phyloP scores from a whole-genome alignment of 2,113 vertebrate species.

The Paramormyrops kingsleyae region DNA sequence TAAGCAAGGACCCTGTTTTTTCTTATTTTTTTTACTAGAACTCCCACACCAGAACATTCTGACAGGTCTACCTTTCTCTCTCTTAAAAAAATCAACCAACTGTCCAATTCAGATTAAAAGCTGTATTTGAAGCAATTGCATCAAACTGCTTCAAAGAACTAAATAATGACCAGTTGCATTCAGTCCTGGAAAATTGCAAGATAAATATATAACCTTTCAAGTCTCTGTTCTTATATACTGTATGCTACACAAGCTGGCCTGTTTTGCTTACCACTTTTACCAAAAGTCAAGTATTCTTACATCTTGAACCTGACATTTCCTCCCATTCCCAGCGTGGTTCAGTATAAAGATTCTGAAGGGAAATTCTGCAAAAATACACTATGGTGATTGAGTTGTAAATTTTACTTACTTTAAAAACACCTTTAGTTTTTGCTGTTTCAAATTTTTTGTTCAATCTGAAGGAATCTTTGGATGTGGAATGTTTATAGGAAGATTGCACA shows the following conservation, averaged over 20 bases:
- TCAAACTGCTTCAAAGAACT: background rate
- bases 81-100: background rate
- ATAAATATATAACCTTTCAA: background rate
- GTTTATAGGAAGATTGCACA: background rate
- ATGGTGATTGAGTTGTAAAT: background rate
- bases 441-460: background rate
- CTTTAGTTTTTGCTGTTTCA: background rate
- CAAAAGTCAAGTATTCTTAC: background rate
- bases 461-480: background rate
- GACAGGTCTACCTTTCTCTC: background rate
- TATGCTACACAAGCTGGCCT: background rate
- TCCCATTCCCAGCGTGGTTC: background rate
- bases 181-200: background rate
- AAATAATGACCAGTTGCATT: background rate
- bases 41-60: constrained; percentile 13
- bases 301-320: background rate
- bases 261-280: background rate
- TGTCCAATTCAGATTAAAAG: background rate
- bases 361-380: background rate
- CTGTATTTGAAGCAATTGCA: background rate
- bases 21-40: background rate
- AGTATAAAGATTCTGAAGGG: background rate
- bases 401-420: background rate
- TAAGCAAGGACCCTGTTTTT: background rate
- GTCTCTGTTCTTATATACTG: background rate